phyloP scores from a whole-genome alignment of 2,888 invertebrate genomes.

The Sphaerophoria taeniata region DNA sequence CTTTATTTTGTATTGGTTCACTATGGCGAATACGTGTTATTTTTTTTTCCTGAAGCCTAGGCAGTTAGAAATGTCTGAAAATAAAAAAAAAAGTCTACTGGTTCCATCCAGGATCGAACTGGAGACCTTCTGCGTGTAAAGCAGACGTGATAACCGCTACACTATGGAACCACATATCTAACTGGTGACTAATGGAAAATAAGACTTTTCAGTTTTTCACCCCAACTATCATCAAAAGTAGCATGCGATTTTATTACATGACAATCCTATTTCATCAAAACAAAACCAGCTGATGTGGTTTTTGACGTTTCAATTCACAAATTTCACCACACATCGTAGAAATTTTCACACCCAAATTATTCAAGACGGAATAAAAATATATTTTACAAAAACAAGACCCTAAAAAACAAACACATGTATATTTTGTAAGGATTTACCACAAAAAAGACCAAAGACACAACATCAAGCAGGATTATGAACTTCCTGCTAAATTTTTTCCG shows the following conservation, averaged over 20 bases:
- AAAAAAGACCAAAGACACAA: background rate
- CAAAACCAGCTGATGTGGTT: constrained; percentile 34
- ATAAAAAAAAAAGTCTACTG: constrained; percentile 69
- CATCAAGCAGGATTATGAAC: constrained; percentile 83
- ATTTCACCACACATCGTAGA: constrained; percentile 23
- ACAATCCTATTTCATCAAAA: background rate
- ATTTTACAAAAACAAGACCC: background rate
- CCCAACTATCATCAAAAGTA: background rate
- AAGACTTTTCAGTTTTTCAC: rapidly evolving
- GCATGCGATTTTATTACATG: background rate
- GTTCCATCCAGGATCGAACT: constrained; percentile 83
- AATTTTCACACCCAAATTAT: background rate
- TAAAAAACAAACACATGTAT: constrained; percentile 31
- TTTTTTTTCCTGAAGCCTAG: background rate
- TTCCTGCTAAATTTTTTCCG: constrained; percentile 85
- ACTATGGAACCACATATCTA: constrained; percentile 81
- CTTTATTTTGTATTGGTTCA: background rate
- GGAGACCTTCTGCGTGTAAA: constrained; percentile 84
- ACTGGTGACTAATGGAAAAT: background rate
- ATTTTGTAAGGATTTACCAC: constrained; percentile 39
- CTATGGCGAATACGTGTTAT: background rate
- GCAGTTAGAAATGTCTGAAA: background rate
- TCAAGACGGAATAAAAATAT: constrained; percentile 1
- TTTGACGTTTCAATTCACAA: constrained; percentile 10
- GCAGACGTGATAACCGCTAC: constrained; percentile 84